Evolutionary conservation across 2,113 vertebrate species (phyloP).

Genomic region (Terrapene triunguis): DNA sequence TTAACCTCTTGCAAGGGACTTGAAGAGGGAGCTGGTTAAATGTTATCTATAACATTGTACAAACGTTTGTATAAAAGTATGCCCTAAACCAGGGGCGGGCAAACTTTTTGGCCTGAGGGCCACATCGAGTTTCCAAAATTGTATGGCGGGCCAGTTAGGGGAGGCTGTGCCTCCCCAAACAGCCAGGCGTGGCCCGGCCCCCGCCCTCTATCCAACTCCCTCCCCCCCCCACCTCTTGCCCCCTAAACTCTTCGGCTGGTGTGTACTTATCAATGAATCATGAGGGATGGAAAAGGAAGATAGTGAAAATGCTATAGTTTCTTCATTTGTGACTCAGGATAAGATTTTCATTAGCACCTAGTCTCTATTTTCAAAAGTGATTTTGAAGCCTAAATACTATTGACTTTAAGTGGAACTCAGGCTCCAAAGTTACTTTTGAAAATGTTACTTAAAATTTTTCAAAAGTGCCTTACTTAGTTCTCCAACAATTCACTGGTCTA

Average conservation of each 20-base stretch:
- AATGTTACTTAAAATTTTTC: accelerated
- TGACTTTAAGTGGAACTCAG: background rate
- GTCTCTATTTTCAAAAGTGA: background rate
- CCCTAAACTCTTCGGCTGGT: background rate
- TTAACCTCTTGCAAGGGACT: background rate
- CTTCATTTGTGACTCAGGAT: background rate
- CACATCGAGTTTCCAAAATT: too few species aligned
- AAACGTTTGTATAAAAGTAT: background rate
- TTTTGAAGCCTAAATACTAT: background rate
- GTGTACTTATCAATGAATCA: background rate
- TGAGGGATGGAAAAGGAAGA: accelerated
- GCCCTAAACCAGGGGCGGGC: background rate
- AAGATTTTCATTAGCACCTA: conserved; percentile 5
- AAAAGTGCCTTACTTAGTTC: background rate
- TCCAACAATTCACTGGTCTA: background rate
- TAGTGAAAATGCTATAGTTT: background rate
- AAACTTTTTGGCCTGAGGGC: too few species aligned
- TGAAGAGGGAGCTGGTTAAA: background rate
- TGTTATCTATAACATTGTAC: background rate
- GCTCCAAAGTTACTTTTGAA: background rate
- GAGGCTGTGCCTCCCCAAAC: too few species aligned
- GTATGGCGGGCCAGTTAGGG: too few species aligned
- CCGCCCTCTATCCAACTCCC: too few species aligned
- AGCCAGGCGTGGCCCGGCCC: too few species aligned
- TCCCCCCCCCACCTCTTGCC: too few species aligned